phyloP scores from a whole-genome alignment of 2,113 vertebrate genomes.

The Zapus hudsonius region DNA sequence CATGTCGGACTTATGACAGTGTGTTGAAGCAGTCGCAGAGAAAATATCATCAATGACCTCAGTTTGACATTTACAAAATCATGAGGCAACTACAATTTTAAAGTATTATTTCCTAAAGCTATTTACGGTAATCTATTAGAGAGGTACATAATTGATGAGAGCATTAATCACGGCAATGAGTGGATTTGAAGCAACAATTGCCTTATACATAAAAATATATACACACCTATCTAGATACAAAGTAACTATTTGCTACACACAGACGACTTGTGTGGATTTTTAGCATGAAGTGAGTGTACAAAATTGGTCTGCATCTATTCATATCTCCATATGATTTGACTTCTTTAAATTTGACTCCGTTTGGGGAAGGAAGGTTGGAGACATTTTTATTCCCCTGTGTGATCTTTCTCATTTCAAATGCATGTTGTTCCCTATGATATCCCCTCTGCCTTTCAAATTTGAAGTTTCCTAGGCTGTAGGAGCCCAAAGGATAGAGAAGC shows the following conservation, averaged over 20 bases:
- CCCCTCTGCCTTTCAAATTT: slow-evolving; percentile 56
- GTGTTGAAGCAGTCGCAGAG: neutral
- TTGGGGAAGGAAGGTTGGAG: slow-evolving; percentile 6
- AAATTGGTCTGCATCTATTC: neutral
- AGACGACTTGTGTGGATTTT: neutral
- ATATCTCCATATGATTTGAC: neutral
- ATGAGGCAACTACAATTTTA: neutral
- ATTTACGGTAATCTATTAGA: neutral
- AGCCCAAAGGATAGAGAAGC: slow-evolving; percentile 66
- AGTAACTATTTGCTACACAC: neutral
- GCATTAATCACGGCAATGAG: neutral
- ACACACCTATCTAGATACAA: neutral
- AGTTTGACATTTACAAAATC: slow-evolving; percentile 7
- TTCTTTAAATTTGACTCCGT: slow-evolving; percentile 32
- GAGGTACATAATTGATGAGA: neutral
- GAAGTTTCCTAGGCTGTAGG: slow-evolving; percentile 53
- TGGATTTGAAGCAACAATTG: neutral
- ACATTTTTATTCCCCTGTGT: neutral
- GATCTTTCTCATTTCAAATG: slow-evolving; percentile 61
- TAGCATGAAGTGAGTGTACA: neutral
- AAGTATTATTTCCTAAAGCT: slow-evolving; percentile 22
- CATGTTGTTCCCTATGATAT: slow-evolving; percentile 54
- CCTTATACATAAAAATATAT: neutral
- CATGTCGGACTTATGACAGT: neutral
- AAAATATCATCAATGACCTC: neutral